phyloP scores from a whole-genome alignment of 2,113 vertebrate genomes.

The Castor canadensis region DNA sequence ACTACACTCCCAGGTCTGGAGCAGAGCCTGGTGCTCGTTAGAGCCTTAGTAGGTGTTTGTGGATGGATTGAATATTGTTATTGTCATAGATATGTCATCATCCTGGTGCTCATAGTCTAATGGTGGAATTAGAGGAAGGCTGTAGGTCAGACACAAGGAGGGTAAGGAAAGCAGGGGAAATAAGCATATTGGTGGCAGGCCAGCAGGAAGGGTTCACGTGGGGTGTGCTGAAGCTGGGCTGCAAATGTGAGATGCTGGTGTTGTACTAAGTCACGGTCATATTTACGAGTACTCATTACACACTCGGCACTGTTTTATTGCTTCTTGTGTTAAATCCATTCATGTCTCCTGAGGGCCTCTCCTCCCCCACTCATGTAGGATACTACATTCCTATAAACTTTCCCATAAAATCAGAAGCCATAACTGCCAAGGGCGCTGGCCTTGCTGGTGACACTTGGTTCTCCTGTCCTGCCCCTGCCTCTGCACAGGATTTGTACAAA shows the following conservation, averaged over 20 bases:
- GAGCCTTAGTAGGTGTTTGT: fast-evolving
- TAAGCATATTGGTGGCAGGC: fast-evolving
- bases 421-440: neutral
- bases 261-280: fast-evolving
- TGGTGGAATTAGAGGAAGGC: neutral
- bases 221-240: neutral
- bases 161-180: fast-evolving
- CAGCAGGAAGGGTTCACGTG: fast-evolving
- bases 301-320: fast-evolving
- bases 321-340: fast-evolving
- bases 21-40: no score
- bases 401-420: neutral
- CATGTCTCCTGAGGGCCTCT: neutral
- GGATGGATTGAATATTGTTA: no score
- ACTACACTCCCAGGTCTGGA: fast-evolving
- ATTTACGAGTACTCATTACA: fast-evolving
- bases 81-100: fast-evolving
- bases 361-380: fast-evolving
- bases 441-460: neutral
- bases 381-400: neutral
- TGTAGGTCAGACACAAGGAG: neutral
- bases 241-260: fast-evolving
- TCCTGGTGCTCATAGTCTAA: neutral
- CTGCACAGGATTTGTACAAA: no score
- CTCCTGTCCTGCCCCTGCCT: neutral